phyloP scores from a whole-genome alignment of 2,113 vertebrate genomes.

The Prietella phreatophila region DNA sequence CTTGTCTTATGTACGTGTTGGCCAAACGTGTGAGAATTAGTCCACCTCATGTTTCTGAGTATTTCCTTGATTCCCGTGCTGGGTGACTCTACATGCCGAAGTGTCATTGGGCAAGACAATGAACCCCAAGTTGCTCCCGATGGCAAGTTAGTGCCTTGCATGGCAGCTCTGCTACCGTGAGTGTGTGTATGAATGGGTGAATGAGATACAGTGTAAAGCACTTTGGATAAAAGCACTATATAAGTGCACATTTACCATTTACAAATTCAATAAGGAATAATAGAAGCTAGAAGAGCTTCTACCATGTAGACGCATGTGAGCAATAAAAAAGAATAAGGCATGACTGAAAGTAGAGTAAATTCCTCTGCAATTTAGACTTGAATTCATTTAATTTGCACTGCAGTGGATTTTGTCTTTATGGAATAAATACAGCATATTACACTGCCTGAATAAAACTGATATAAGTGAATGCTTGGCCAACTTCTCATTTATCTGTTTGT shows the following conservation, averaged over 20 bases:
- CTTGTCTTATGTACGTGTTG: not conserved
- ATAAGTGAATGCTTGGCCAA: not conserved
- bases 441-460: slow-evolving; percentile 8
- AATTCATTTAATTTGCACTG: not conserved
- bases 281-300: not conserved
- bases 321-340: slow-evolving; percentile 4
- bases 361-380: not conserved
- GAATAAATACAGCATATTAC: slow-evolving; percentile 14
- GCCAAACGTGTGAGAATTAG: not conserved
- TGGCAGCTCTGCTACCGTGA: no score
- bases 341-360: not conserved
- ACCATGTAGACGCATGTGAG: not conserved
- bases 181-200: no score
- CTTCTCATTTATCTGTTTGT: not conserved
- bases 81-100: no score
- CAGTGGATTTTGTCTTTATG: slow-evolving; percentile 5
- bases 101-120: no score
- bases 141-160: no score
- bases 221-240: no score
- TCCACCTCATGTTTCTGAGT: not conserved
- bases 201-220: no score
- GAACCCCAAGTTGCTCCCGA: no score
- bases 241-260: no score
- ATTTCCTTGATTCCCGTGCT: no score
- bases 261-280: slow-evolving; percentile 64